Evolutionary conservation across 2,888 invertebrate genomes (phyloP), one percentile per base, ranked within the genome.

Genomic region (Himalopsyche kuldschensis): DNA sequence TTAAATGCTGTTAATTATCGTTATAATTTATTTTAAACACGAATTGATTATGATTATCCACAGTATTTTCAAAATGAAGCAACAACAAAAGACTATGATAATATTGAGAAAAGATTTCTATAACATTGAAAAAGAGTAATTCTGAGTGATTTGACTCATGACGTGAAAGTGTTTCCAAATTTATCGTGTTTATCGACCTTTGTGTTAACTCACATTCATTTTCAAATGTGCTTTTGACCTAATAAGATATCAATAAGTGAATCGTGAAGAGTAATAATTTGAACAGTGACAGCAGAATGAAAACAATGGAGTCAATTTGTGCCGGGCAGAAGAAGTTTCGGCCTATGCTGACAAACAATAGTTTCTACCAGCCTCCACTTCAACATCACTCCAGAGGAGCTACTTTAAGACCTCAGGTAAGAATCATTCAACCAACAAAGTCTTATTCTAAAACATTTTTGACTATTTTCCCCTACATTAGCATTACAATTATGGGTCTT

Each of bases 301-400:
- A 80, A 86, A 92, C 92, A 46, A 93, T 94, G 93, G 93, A 94
- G 88, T 93, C 93, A 75, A 92, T 94, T 92, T 93, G 93, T 89
- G 93, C 92, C 88, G 91, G 93, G 88, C 93, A 93, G 89, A 92
- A 92, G 90, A 94, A 94, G 89, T 93, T 93, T 89, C 91, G 94
- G 88, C 93, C 93, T 85, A 92, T 93, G 84, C 88, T 94, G 87
- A 93, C 93, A 82, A 92, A 93, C 87, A 92, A 91, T 88, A 93
- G 89, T 88, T 93, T 93, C 89, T 94, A 94, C 89, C 92, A 93
- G 88, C 90, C 93, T 20, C 85, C 86, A 5, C 80, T 78, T 27
- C 76, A n/a, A 27, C 90, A 91, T 87, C 92, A 92, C 88, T 90
- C 92, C 78, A 89, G 92, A 84, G 91, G 91, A 84, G 90, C 90